Conservation (phyloP, 2,797 vertebrate species). For the Odontamblyopus lacepedii region DNA sequence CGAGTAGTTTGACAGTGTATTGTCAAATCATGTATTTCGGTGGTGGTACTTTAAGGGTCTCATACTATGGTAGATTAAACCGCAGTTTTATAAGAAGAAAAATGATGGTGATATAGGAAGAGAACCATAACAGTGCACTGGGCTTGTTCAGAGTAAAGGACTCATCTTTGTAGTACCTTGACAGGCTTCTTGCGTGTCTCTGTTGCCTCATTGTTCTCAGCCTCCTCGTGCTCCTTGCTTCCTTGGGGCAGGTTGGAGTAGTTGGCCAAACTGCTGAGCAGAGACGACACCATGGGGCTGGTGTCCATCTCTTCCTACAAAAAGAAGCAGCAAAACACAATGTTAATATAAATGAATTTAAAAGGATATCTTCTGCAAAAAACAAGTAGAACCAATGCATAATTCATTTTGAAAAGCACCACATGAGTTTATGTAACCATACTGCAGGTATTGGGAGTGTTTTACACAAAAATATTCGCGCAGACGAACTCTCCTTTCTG, state of each 20-base stretch:
- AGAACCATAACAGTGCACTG: too few species aligned
- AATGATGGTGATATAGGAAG: too few species aligned
- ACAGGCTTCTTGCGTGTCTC: slow-evolving; percentile 76
- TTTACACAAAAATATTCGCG: neutral
- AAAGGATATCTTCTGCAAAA: neutral
- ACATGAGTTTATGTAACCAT: neutral
- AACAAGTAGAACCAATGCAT: neutral
- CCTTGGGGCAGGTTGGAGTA: slow-evolving; percentile 95
- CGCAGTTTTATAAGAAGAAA: too few species aligned
- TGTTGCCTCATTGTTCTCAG: slow-evolving; percentile 85
- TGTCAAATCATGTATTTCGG: neutral
- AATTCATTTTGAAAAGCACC: neutral
- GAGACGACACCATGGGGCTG: slow-evolving; percentile 93
- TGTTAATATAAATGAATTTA: slow-evolving; percentile 16
- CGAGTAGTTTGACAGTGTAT: too few species aligned
- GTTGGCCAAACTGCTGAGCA: slow-evolving; percentile 93
- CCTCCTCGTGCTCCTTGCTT: slow-evolving; percentile 93
- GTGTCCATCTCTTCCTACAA: slow-evolving; percentile 97
- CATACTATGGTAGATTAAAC: too few species aligned
- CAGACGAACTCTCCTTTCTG: neutral
- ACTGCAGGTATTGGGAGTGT: slow-evolving; percentile 1
- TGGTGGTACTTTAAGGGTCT: neutral
- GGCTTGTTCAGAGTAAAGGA: neutral
- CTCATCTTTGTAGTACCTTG: slow-evolving; percentile 61
- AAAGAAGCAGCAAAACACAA: slow-evolving; percentile 13